Conservation (phyloP, 37 sponge, comb jelly and placozoan species). For the Corticium candelabrum region DNA sequence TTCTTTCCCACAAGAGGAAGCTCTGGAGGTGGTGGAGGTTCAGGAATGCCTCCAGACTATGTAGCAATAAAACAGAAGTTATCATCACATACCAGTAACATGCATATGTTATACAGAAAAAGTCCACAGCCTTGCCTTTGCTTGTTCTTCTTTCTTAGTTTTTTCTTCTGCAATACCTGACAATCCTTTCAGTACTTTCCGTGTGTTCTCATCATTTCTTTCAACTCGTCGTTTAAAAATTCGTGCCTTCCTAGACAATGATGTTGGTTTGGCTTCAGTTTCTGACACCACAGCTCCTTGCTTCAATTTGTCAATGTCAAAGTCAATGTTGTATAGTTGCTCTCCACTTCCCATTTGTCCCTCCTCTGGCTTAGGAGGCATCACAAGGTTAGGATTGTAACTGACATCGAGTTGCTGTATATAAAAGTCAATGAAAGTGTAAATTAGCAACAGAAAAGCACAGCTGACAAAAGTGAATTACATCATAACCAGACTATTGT, state of each 20-base stretch:
- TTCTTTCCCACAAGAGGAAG: conserved; percentile 18
- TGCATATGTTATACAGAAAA: no score
- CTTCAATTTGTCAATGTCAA: conserved; percentile 63
- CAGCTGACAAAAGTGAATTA: no score
- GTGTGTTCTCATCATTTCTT: background rate
- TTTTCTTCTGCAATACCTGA: background rate
- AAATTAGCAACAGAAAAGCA: background rate
- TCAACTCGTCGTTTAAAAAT: background rate
- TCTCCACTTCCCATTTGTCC: conserved; percentile 48
- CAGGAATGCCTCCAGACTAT: background rate
- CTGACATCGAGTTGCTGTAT: conserved; percentile 56
- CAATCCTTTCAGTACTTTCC: background rate
- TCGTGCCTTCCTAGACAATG: background rate
- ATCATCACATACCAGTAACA: no score
- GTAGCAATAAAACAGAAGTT: no score
- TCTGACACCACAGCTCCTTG: conserved; percentile 25
- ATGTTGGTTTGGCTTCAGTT: background rate
- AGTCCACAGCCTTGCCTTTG: no score
- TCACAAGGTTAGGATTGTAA: conserved; percentile 77
- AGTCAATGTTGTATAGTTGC: conserved; percentile 91
- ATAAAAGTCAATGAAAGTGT: background rate
- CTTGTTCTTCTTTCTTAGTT: background rate
- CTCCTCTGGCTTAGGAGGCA: conserved; percentile 79
- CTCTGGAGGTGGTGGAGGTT: background rate
- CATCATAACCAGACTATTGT: no score